Base-by-base conservation (phyloP, 2,797 vertebrate species). In the Numenius phaeopus region DNA sequence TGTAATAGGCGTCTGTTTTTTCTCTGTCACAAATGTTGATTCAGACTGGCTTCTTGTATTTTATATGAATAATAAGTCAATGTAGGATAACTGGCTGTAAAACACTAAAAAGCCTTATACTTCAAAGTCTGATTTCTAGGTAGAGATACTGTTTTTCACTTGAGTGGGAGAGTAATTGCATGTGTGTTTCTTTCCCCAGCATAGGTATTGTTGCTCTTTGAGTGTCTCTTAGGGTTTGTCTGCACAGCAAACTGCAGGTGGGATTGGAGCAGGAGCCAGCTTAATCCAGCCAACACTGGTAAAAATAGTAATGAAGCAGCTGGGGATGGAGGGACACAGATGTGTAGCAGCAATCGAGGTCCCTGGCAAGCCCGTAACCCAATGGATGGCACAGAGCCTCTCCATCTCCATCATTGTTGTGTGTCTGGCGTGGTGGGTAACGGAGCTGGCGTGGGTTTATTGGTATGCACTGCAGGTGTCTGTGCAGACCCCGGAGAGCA, bases 31-130 rank as follows among this genome's bases (percentile, higher is more conserved):
- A 91, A 55, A 67, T 80, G 89, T 96, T 96, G 94, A 64, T 89
- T 94, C 91, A 94, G 81, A 86, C 83, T 96, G 82, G 69, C 73
- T 94, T 90, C 75, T 85, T 83, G 27, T 87, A 66, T 93, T 98
- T 88, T 70, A 14, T n/a, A 12, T 89, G 91, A 97, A 67, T 72
- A 91, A 80, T 69, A 86, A 96, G 94, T 72, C 79, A 83, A 0
- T 46, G 94, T 82, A 89, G 92, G 46, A 55, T 83, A 90, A 73
- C 67, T 86, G 71, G 58, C 66, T 90, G 59, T 76, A 40, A 77
- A 85, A 40, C 50, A 57, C 34, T 77, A 24, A 37, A 73, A 37
- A 47, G 27, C 26, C 50, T 75, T 55, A 2, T n/a, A 34, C 59
- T 90, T 84, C 62, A 67, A 58, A 77, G 52, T 76, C 69, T 94